Conservation (phyloP, 2,888 invertebrate species). For the Drosophila pegasa region DNA sequence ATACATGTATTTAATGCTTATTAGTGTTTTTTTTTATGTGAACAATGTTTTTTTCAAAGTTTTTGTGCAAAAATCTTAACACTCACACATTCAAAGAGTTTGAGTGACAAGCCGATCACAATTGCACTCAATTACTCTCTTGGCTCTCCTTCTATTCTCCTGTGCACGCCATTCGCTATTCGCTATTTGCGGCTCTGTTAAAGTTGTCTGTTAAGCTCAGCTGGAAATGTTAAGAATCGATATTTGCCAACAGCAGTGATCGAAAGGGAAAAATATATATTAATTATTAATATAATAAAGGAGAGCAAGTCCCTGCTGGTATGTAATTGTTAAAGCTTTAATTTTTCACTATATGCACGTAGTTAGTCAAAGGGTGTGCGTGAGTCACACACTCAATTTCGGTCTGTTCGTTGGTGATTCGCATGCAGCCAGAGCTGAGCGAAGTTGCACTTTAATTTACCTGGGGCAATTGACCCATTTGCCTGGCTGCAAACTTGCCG, state of each 20-base stretch:
- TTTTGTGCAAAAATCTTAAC: background rate
- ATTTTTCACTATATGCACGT: background rate
- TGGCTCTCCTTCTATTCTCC: background rate
- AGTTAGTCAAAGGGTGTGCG: background rate
- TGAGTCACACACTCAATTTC: background rate
- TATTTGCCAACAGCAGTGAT: background rate
- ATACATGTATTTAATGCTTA: background rate
- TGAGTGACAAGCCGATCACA: background rate
- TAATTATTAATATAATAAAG: background rate
- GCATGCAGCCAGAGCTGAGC: constrained; percentile 4
- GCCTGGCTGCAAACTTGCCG: constrained; percentile 19
- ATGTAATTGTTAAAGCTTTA: background rate
- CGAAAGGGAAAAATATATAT: background rate
- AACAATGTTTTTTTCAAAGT: background rate
- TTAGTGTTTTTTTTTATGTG: background rate
- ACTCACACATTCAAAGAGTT: background rate
- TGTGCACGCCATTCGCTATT: background rate
- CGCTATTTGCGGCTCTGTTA: background rate
- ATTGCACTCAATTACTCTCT: background rate
- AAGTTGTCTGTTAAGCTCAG: background rate
- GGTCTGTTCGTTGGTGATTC: background rate
- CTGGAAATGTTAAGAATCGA: background rate
- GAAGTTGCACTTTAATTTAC: constrained; percentile 35
- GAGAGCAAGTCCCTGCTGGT: background rate
- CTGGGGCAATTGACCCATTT: constrained; percentile 56